Percentiles rank a stretch among this genome's conserved stretches.
These are phyloP conservation scores for Ichneumoninae sp. DNA, from an alignment of 2,888 invertebrate species.

Conservation along the genomic window DNA sequence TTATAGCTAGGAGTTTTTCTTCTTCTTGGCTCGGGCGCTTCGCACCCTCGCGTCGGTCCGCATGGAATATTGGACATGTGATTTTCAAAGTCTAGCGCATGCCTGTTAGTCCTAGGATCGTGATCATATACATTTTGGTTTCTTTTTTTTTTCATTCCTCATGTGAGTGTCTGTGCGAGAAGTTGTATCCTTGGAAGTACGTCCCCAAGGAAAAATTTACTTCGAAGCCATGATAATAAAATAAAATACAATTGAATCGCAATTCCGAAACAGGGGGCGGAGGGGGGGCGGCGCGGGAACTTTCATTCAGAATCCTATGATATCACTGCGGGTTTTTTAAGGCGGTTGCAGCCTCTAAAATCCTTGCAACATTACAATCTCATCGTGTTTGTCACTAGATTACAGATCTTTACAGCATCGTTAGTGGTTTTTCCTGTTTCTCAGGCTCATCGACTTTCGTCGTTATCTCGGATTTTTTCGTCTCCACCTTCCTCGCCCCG, in stretches of 20 bases:
- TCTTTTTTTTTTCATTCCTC: neutral
- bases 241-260: constrained; percentile 58
- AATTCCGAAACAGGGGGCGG: constrained; percentile 57
- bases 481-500: constrained; percentile 22
- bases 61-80: neutral
- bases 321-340: constrained; percentile 49
- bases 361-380: constrained; percentile 56
- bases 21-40: neutral
- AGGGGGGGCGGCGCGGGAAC: constrained; percentile 28
- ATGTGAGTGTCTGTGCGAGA: neutral
- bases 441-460: constrained; percentile 40
- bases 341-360: constrained; percentile 44
- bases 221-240: neutral
- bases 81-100: neutral
- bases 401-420: constrained; percentile 49
- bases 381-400: constrained; percentile 27
- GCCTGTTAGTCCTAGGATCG: neutral
- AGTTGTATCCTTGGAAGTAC: neutral
- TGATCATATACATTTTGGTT: neutral
- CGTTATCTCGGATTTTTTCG: constrained; percentile 43
- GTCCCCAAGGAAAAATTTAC: neutral
- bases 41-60: neutral
- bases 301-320: constrained; percentile 48
- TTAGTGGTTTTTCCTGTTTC: constrained; percentile 54
- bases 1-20: constrained; percentile 47